phyloP scores from a whole-genome alignment of 2,797 vertebrate species.

The Sebastes taczanowskii region DNA sequence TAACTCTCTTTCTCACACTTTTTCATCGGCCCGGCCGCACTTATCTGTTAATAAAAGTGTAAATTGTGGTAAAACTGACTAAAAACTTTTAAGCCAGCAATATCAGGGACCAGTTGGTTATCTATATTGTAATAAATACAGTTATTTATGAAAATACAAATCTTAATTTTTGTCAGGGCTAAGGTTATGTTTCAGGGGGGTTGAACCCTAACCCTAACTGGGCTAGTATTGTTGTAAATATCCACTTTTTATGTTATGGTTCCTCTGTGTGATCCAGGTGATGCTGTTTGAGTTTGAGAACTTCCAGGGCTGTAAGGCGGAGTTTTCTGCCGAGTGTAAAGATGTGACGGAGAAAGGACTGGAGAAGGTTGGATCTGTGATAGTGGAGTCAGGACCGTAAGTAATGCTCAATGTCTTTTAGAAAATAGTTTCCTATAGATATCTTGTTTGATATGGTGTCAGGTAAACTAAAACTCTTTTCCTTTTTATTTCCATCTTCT shows the following conservation, averaged over 20 bases:
- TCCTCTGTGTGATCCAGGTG: conserved; percentile 73
- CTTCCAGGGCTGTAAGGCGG: conserved; percentile 87
- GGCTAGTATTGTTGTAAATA: too few relatives aligned
- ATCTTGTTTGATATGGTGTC: neutral
- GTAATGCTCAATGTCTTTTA: conserved; percentile 55
- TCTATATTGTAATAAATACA: too few relatives aligned
- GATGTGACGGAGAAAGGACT: conserved; percentile 87
- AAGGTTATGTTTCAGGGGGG: too few relatives aligned
- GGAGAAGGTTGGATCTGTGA: conserved; percentile 91
- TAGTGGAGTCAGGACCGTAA: conserved; percentile 92
- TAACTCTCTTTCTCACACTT: too few relatives aligned
- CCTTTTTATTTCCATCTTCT: neutral
- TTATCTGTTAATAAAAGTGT: too few relatives aligned
- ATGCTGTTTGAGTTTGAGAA: conserved; percentile 90
- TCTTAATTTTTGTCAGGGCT: too few relatives aligned
- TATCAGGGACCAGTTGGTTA: too few relatives aligned
- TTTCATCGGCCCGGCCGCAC: too few relatives aligned
- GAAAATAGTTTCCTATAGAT: neutral
- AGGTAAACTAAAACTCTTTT: neutral
- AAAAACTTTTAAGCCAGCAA: too few relatives aligned
- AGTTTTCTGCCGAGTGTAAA: conserved; percentile 88
- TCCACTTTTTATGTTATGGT: rapidly evolving
- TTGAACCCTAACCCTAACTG: too few relatives aligned
- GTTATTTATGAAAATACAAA: too few relatives aligned
- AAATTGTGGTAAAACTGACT: too few relatives aligned